phyloP scores from a whole-genome alignment of 2,113 vertebrate species.

The Dicentrarchus labrax region DNA sequence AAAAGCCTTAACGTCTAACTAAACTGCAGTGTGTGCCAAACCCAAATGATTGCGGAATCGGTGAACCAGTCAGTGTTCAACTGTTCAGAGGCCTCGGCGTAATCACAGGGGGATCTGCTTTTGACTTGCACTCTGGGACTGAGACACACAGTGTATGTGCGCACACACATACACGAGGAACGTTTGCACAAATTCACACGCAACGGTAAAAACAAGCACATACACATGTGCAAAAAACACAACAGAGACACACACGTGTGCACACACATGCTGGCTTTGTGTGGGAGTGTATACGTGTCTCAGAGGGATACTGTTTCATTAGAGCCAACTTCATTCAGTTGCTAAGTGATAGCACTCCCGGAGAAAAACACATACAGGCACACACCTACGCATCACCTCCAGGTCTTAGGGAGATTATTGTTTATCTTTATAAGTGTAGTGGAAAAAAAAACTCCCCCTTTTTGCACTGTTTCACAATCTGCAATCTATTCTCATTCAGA shows the following conservation, averaged over 20 bases:
- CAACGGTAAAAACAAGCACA: neutral
- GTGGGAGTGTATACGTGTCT: slow-evolving; percentile 74
- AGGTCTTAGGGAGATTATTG: slow-evolving; percentile 71
- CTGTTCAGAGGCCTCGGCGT: slow-evolving; percentile 13
- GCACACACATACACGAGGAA: slow-evolving; percentile 37
- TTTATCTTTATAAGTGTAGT: slow-evolving; percentile 75
- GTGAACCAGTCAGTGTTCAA: slow-evolving; percentile 35
- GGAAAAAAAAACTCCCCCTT: slow-evolving; percentile 6
- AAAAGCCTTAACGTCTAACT: neutral
- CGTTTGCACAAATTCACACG: neutral
- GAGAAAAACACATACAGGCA: slow-evolving; percentile 72
- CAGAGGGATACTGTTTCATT: slow-evolving; percentile 81
- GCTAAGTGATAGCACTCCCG: slow-evolving; percentile 81
- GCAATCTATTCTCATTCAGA: slow-evolving; percentile 45
- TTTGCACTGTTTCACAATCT: slow-evolving; percentile 35
- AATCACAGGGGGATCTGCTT: slow-evolving; percentile 48
- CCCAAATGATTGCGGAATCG: slow-evolving; percentile 15
- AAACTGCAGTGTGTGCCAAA: slow-evolving; percentile 1
- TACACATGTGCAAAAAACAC: neutral
- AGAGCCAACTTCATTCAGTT: slow-evolving; percentile 79
- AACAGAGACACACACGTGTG: slow-evolving; percentile 14
- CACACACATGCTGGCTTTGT: slow-evolving; percentile 58
- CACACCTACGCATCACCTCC: slow-evolving; percentile 76
- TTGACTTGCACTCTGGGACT: slow-evolving; percentile 32
- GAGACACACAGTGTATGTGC: slow-evolving; percentile 11